These are phyloP conservation scores for Excalfactoria chinensis DNA, from an alignment of 2,113 vertebrate species.

Conservation along the genomic window DNA sequence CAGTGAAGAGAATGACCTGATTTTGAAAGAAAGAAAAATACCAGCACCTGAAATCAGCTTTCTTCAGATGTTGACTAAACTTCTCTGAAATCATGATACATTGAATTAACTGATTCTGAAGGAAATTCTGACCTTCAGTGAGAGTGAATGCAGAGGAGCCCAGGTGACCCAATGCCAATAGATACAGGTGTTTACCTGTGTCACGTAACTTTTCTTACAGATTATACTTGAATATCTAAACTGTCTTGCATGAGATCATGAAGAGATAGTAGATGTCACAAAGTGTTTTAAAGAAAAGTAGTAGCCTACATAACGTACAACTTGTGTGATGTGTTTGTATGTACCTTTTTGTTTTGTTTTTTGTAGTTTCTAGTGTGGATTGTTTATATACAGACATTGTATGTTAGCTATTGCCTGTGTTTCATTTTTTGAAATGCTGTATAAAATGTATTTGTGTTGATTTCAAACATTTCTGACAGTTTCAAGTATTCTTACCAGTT, in stretches of 20 bases:
- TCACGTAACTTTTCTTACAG: not conserved
- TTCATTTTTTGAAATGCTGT: conserved; percentile 47
- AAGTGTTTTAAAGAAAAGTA: not conserved
- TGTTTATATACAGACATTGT: conserved; percentile 26
- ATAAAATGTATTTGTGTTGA: conserved; percentile 63
- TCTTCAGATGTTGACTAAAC: conserved; percentile 63
- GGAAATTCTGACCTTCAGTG: conserved; percentile 66
- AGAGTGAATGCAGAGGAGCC: conserved; percentile 61
- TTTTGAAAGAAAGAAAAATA: conserved; percentile 63
- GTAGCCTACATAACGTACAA: not conserved
- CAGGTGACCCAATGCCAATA: conserved; percentile 48
- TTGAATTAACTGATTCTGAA: conserved; percentile 64
- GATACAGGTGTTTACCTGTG: conserved; percentile 9
- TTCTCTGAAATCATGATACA: conserved; percentile 57
- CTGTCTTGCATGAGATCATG: conserved; percentile 52
- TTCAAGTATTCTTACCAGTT: conserved; percentile 75
- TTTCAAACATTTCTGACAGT: conserved; percentile 56
- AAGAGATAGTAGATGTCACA: conserved; percentile 10
- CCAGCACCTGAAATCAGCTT: conserved; percentile 58
- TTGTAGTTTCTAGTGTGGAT: not conserved
- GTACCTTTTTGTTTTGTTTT: conserved; percentile 19
- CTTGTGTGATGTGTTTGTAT: conserved; percentile 25
- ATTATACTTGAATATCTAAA: not conserved
- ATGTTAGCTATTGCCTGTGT: conserved; percentile 44
- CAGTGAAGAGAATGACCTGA: conserved; percentile 64